Evolutionary conservation across 2,888 invertebrate genomes (phyloP), one percentile per base, ranked within the genome.

Genomic region (Brachyptera putata): DNA sequence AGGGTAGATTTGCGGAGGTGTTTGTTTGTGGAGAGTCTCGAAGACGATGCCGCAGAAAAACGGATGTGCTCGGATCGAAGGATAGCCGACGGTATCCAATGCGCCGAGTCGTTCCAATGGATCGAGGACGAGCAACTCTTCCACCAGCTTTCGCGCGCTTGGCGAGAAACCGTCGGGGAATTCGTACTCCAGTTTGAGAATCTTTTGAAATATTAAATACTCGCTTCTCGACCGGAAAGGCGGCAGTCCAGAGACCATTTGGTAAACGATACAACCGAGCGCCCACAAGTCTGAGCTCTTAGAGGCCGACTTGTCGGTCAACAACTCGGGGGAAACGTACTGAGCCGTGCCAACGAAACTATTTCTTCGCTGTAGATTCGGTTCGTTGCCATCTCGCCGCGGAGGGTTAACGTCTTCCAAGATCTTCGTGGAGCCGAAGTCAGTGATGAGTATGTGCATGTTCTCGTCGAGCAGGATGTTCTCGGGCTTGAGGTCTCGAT

Each of bases 281-380:
- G 98, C 98, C 99, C 99, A 99, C 60, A 98, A 79, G 77, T 99
- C 99, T 13, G 92, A 91, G 41, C 91, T 84, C 58, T 83, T 82
- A 57, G 87, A 84, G 1, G 85, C 84, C 36, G 72, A 71, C 62
- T 87, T 84, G 71, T 90, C 87, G 62, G 86, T 89, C 56, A 99
- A 79, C 64, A 98, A 83, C 78, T 99, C 99, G 1, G 99, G 99
- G 60, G 96, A 96, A 0, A 99, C 96, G 75, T 98, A 99, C 74
- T 98, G 97, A 1, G 99, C 97, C 11, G 98, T 99, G 55, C 99
- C 99, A 13, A 98, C 98, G 76, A 99, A 98, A 74, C 91, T 92
- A 70, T 87, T 87, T 68, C 83, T 83, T 24, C 62, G 58, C 37
- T 25, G 61, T 5, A 24, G 9, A 1, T 34, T 30, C 22, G 50